These are phyloP conservation scores for Stenodera caucasica DNA, from an alignment of 2,888 invertebrate genomes.

Conservation along the genomic window DNA sequence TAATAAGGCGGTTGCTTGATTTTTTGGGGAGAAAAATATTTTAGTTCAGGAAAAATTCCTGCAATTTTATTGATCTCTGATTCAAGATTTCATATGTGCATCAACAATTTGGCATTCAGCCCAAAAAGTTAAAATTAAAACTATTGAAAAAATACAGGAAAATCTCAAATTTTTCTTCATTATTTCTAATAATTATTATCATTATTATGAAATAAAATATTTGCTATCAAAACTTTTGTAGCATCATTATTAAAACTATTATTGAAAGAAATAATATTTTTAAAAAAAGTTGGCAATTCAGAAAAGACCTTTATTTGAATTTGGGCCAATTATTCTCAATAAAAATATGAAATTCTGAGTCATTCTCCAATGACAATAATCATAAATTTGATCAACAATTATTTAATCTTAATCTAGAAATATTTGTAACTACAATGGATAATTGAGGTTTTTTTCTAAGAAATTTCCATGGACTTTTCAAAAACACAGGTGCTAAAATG, in stretches of 20 bases:
- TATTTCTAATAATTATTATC: background rate
- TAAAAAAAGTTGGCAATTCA: background rate
- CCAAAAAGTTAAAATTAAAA: background rate
- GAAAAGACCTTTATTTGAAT: background rate
- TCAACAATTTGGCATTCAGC: background rate
- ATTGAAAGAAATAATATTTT: background rate
- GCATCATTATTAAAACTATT: background rate
- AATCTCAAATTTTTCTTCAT: background rate
- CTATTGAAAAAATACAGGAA: background rate
- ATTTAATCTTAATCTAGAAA: background rate
- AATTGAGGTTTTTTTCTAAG: no score
- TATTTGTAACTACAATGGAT: background rate
- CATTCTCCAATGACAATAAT: background rate
- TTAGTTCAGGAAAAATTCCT: background rate
- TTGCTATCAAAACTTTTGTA: no score
- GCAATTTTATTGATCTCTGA: conserved; percentile 1
- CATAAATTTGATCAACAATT: background rate
- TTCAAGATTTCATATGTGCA: background rate
- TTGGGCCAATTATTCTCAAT: no score
- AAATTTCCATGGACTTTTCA: no score
- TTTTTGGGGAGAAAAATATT: no score
- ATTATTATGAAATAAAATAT: background rate
- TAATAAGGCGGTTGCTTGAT: no score
- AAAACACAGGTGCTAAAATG: background rate
- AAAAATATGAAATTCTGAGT: background rate